Base-by-base conservation (phyloP, 2,113 vertebrate genomes). In the Chelonoidis abingdonii region DNA sequence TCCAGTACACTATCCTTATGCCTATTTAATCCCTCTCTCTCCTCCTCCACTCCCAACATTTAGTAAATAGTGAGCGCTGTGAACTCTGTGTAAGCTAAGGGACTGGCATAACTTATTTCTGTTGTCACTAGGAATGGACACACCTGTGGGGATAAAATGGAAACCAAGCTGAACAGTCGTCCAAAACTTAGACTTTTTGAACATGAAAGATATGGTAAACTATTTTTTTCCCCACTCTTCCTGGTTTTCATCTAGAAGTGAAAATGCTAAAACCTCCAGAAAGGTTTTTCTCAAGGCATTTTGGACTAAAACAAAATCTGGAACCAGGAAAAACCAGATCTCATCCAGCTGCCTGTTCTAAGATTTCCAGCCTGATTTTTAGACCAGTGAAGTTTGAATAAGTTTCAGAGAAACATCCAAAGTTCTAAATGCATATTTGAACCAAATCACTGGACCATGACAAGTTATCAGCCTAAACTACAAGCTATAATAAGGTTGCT, bases 401-500 rank as follows among this genome's bases (percentile, higher is more conserved):
- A 72, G 16, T 72, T 72, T 38, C 65, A 72, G 8, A 72, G 21
- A 72, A 22, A 17, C 29, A 94, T 41, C 79, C 78, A 69, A 47
- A 8, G 31, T 94, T 75, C 84, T 91, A 96, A 91, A 79, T 94
- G 93, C 44, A 87, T 95, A 84, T 91, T 95, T 65, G 53, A 83
- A 88, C 88, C 91, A 85, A 89, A 91, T 79, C 25, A 89, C 79
- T 90, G 81, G 93, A 85, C 82, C 49, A 75, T 72, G 83, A 88
- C 89, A 91, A n/a, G n/a, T 87, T 76, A 44, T 76, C 35, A 19
- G 16, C 21, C 10, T 76, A 44, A 76, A 44, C 6, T 41, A 76
- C 72, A 24, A 76, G 38, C 5, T 25, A 44, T 41, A 41, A 5
- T 10, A 56, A 27, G 4, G 0, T 53, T 81, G 56, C 84, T 44